phyloP scores from a whole-genome alignment of 2,888 invertebrate genomes.

The Lithophane ornitopus region DNA sequence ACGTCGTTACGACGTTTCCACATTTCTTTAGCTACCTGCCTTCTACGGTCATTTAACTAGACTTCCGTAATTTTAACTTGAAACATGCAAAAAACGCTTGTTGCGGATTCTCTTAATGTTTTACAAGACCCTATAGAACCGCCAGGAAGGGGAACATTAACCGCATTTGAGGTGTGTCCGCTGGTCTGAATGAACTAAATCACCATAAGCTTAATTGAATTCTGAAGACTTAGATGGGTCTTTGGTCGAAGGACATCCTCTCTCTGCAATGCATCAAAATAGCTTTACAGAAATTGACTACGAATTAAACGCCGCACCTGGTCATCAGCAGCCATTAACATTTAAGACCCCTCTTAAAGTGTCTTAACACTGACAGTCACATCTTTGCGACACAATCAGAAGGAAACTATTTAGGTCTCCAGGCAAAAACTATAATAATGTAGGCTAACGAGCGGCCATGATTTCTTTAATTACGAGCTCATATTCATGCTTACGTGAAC shows the following conservation, averaged over 20 bases:
- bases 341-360: slow-evolving; percentile 12
- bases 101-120: slow-evolving; percentile 39
- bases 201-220: slow-evolving; percentile 6
- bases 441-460: slow-evolving; percentile 48
- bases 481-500: slow-evolving; percentile 62
- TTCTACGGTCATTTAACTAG: slow-evolving; percentile 57
- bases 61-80: slow-evolving; percentile 52
- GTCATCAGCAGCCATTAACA: slow-evolving; percentile 7
- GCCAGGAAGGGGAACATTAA: slow-evolving; percentile 42
- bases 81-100: slow-evolving; percentile 39
- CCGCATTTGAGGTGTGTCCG: slow-evolving; percentile 30
- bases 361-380: slow-evolving; percentile 1
- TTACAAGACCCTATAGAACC: slow-evolving; percentile 20
- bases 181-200: slow-evolving; percentile 27
- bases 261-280: not conserved
- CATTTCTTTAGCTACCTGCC: slow-evolving; percentile 61
- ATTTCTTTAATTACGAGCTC: slow-evolving; percentile 59
- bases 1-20: slow-evolving; percentile 60
- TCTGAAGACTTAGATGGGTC: not conserved
- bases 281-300: not conserved
- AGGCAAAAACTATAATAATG: slow-evolving; percentile 38
- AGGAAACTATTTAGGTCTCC: slow-evolving; percentile 36
- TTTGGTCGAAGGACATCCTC: not conserved
- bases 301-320: not conserved
- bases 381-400: slow-evolving; percentile 27